phyloP scores from a whole-genome alignment of 2,888 invertebrate species.

The Oxystoma pomonae region DNA sequence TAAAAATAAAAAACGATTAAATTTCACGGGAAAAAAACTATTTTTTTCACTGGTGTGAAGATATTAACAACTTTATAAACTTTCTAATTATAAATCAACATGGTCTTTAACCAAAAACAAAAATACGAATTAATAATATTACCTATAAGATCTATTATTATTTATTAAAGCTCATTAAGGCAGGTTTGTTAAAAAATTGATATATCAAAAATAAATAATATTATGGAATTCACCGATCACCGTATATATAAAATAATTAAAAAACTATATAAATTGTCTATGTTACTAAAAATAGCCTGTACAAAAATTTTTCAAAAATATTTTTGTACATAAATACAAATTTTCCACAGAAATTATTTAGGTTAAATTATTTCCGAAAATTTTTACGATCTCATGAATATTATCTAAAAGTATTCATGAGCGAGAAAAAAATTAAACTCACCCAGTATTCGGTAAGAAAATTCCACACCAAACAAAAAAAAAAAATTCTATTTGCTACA shows the following conservation, averaged over 20 bases:
- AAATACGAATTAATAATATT: neutral
- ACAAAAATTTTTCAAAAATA: no score
- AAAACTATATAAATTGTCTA: slow-evolving; percentile 6
- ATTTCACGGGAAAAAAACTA: neutral
- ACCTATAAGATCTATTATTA: no score
- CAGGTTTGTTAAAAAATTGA: neutral
- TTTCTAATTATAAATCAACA: neutral
- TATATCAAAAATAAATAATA: slow-evolving; percentile 14
- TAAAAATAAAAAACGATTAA: neutral
- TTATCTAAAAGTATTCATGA: no score
- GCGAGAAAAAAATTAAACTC: no score
- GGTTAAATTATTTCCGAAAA: no score
- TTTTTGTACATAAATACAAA: no score
- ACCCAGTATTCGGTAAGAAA: no score
- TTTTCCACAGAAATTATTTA: no score
- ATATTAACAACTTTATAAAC: neutral
- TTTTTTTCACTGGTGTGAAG: neutral
- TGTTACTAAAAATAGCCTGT: neutral
- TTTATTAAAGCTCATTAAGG: neutral
- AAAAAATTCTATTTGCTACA: no score
- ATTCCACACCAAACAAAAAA: no score
- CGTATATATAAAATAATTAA: slow-evolving; percentile 7
- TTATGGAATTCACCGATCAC: slow-evolving; percentile 12
- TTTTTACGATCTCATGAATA: no score
- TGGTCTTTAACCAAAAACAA: no score